phyloP scores from a whole-genome alignment of 2,797 vertebrate species.

The Eremophila alpestris region DNA sequence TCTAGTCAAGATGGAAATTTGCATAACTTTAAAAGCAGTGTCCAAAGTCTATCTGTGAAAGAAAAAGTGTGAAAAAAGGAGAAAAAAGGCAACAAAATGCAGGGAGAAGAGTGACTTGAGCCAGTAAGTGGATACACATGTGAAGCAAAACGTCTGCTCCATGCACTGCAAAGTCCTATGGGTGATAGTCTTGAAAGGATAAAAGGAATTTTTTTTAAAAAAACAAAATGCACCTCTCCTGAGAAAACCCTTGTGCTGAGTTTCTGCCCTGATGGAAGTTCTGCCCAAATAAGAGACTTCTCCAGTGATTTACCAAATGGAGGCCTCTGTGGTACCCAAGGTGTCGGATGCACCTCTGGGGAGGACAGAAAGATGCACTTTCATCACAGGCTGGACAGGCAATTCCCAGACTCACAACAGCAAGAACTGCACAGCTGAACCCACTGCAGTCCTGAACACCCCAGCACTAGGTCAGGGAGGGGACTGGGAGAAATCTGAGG shows the following conservation, averaged over 20 bases:
- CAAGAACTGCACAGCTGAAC: background rate
- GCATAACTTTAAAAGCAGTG: background rate
- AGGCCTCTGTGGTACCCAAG: background rate
- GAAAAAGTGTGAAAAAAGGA: background rate
- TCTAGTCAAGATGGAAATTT: background rate
- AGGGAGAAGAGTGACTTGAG: background rate
- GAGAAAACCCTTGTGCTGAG: background rate
- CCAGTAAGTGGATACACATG: fast-evolving
- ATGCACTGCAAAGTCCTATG: background rate
- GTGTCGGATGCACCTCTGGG: background rate
- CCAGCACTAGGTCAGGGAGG: background rate
- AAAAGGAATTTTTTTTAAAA: background rate
- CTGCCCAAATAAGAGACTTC: background rate
- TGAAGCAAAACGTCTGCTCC: background rate
- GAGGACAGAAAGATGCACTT: background rate
- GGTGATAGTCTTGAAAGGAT: background rate
- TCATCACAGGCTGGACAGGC: background rate
- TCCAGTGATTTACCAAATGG: background rate
- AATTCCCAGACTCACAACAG: background rate
- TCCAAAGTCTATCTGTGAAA: background rate
- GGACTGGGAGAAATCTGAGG: background rate
- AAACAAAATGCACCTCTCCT: background rate
- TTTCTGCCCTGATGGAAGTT: background rate
- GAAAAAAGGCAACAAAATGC: background rate
- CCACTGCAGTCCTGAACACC: background rate